Base-by-base conservation (phyloP, 1,140 invertebrate genomes). In the Drosophila asahinai region DNA sequence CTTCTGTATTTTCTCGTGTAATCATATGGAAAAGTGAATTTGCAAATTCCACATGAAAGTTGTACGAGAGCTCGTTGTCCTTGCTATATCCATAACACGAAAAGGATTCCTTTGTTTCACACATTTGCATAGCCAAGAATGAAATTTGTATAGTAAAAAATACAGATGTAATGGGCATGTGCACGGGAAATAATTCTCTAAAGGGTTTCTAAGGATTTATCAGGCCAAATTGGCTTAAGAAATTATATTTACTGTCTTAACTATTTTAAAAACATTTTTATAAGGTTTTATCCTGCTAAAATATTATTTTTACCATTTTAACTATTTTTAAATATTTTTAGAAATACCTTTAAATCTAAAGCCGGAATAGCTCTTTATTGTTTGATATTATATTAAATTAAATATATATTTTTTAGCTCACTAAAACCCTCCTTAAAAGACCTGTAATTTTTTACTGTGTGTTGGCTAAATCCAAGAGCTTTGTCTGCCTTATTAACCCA, bases 1-100 rank as follows among this genome's bases (percentile, higher is more conserved):
- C 84, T 84, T 70, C 75, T 78, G 86, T 86, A 90, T 83, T 81
- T 87, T 87, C 74, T 66, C 75, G 83, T 91, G 87, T 83, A 91
- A 91, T 91, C 87, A 91, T 84, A 83, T 91, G 87, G 87, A 91
- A 91, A 91, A 91, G 80, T 91, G 87, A 91, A 91, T 91, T 91
- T 91, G 78, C 80, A 91, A 91, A 87, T 91, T 83, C 81, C 77
- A 87, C 81, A 91, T 84, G 77, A 72, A 67, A 77, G 58, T 51
- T 57, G 55, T 49, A 60, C 62, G 55, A 59, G 55, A 30, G 62
- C 49, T 77, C 75, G 55, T 77, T 59, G 74, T 70, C 62, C 49
- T 17, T 43, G 64, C 63, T 40, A 64, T 80, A 79, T 80, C 76
- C 76, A 80, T 80, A 80, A 79, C 76, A 79, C 45, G 49, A 79